These are phyloP conservation scores for Mycalesis mineus DNA, from an alignment of 2,888 invertebrate genomes.

Conservation along the genomic window DNA sequence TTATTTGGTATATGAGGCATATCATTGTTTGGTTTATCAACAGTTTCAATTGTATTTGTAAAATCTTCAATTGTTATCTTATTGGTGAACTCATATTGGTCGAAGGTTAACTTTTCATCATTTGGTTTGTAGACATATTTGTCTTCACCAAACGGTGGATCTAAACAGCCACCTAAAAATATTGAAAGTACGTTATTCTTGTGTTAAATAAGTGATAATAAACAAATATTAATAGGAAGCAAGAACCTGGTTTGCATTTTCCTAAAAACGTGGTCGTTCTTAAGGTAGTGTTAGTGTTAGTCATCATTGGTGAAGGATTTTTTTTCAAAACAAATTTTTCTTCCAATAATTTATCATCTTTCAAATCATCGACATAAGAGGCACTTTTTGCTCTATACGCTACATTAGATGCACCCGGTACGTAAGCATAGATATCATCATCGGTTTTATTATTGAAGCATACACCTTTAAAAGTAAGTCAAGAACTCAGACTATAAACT, in stretches of 20 bases:
- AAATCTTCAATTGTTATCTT: no score
- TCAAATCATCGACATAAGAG: slow-evolving; percentile 26
- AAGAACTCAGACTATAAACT: no score
- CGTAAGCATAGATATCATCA: slow-evolving; percentile 46
- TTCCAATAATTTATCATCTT: slow-evolving; percentile 7
- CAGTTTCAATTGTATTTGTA: not conserved
- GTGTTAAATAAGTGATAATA: not conserved
- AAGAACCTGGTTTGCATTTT: slow-evolving; percentile 64
- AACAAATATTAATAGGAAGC: not conserved
- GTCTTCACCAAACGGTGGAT: slow-evolving; percentile 65
- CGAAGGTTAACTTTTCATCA: slow-evolving; percentile 1
- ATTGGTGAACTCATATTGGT: not conserved
- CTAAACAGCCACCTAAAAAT: slow-evolving; percentile 60
- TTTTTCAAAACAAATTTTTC: slow-evolving; percentile 38
- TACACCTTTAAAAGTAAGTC: slow-evolving; percentile 40
- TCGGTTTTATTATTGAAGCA: slow-evolving; percentile 47
- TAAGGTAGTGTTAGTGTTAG: slow-evolving; percentile 22
- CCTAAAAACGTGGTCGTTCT: slow-evolving; percentile 48
- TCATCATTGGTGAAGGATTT: slow-evolving; percentile 28
- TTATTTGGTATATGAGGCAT: not conserved
- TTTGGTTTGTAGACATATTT: slow-evolving; percentile 49
- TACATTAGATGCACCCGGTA: slow-evolving; percentile 33
- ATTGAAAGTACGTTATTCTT: not conserved
- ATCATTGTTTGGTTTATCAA: not conserved
- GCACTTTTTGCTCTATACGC: slow-evolving; percentile 33